phyloP scores from a whole-genome alignment of 2,797 vertebrate genomes.

The Tauraco hartlaubi region DNA sequence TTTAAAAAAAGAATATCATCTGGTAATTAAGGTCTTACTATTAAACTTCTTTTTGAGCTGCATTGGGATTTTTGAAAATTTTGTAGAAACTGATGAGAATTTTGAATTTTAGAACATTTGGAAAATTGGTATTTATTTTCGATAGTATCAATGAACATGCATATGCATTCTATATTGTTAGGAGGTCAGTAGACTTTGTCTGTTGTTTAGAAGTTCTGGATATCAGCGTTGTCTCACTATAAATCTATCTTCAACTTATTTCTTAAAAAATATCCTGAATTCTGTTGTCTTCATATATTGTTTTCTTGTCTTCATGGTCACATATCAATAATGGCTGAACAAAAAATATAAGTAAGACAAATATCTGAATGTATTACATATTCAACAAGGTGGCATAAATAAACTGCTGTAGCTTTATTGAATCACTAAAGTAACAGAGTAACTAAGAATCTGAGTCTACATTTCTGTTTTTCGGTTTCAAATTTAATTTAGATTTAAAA shows the following conservation, averaged over 20 bases:
- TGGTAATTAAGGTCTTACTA: neutral
- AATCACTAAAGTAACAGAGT: neutral
- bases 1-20: rapidly evolving
- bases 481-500: neutral
- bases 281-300: neutral
- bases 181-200: neutral
- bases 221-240: neutral
- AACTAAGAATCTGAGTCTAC: neutral
- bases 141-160: neutral
- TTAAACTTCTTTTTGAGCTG: neutral
- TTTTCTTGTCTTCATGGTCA: neutral
- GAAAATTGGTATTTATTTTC: neutral
- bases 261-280: neutral
- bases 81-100: neutral
- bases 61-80: neutral
- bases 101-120: neutral
- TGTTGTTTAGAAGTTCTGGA: neutral
- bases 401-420: neutral
- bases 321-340: neutral
- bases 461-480: neutral
- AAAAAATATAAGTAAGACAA: neutral
- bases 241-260: neutral
- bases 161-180: neutral
- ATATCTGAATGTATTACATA: neutral
- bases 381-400: neutral